Conservation (phyloP, 2,888 invertebrate genomes). For the Endotricha flammealis region DNA sequence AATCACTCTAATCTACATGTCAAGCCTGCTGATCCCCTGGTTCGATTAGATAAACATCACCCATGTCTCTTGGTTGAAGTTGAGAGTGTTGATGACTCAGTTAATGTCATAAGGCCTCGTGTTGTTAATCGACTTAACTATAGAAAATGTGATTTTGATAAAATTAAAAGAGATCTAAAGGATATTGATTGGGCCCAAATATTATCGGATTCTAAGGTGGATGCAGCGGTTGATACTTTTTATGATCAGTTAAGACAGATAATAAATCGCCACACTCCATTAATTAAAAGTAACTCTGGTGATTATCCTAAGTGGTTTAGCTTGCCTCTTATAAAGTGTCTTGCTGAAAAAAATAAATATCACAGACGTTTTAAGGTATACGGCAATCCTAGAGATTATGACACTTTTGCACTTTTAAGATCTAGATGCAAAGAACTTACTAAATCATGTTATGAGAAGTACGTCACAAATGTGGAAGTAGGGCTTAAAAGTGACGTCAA, state of each 20-base stretch:
- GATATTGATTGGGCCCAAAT: neutral
- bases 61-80: neutral
- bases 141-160: conserved; percentile 6
- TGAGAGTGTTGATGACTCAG: neutral
- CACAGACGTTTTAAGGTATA: conserved; percentile 2
- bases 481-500: neutral
- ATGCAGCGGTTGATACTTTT: conserved; percentile 2
- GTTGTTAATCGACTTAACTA: neutral
- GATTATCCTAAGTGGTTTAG: conserved; percentile 1
- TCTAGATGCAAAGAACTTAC: conserved; percentile 5
- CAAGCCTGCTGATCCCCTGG: conserved; percentile 1
- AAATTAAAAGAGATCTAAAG: neutral
- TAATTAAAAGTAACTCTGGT: neutral
- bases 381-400: conserved; percentile 6
- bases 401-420: conserved; percentile 6
- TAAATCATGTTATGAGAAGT: neutral
- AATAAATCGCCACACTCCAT: neutral
- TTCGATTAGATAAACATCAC: conserved; percentile 3
- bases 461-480: neutral
- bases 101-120: neutral
- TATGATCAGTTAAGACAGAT: neutral
- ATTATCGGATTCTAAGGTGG: neutral
- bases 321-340: conserved; percentile 1
- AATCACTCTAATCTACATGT: neutral
- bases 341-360: conserved; percentile 9